These are phyloP conservation scores for Notamacropus eugenii DNA, from an alignment of 2,797 vertebrate species.

Conservation along the genomic window DNA sequence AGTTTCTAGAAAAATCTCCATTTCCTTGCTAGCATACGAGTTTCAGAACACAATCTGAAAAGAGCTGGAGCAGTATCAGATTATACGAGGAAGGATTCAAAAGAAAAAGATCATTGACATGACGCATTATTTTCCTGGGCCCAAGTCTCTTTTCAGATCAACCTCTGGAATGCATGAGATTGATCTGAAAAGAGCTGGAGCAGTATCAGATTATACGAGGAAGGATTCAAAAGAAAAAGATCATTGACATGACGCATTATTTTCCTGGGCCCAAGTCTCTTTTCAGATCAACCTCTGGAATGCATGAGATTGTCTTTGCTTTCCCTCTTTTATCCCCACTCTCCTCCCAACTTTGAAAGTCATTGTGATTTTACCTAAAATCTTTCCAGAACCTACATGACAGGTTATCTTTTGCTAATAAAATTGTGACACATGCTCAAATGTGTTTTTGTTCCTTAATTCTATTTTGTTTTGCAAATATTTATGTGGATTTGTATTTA, in stretches of 20 bases:
- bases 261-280: neutral
- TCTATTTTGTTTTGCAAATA: neutral
- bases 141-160: neutral
- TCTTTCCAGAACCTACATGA: neutral
- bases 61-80: neutral
- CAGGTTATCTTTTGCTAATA: neutral
- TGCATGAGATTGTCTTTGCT: neutral
- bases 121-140: neutral
- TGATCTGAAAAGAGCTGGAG: neutral
- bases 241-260: neutral
- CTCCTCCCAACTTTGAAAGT: constrained; percentile 14
- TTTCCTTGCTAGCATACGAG: neutral
- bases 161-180: neutral
- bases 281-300: neutral
- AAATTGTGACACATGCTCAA: neutral
- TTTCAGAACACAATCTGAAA: constrained; percentile 4
- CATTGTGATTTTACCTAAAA: neutral
- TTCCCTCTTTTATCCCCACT: neutral
- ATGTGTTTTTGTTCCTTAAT: neutral
- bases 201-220: neutral
- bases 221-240: neutral
- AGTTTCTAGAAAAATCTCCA: neutral
- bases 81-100: neutral
- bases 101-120: constrained; percentile 4
- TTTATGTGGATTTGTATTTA: neutral